Conservation (phyloP, 2,113 vertebrate genomes). For the Otolemur garnettii region DNA sequence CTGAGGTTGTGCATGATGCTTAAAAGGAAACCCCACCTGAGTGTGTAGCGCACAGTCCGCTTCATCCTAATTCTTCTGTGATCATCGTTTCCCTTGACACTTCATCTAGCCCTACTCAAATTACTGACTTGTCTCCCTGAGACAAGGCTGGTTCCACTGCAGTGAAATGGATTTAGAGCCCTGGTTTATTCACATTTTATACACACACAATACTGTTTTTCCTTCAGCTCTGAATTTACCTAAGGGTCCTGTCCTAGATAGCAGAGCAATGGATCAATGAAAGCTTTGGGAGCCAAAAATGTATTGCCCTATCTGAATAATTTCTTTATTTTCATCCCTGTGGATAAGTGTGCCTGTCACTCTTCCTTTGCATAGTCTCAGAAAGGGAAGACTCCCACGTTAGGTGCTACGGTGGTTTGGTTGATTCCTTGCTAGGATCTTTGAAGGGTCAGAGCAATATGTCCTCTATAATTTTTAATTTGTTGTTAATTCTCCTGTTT, state of each 20-base stretch:
- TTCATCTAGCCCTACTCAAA: conserved; percentile 8
- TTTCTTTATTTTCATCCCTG: background rate
- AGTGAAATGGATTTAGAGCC: background rate
- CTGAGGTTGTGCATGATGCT: conserved; percentile 19
- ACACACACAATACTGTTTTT: background rate
- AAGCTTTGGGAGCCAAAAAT: background rate
- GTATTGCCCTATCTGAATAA: background rate
- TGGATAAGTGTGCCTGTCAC: background rate
- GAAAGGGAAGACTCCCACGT: background rate
- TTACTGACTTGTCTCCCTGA: background rate
- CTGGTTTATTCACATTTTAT: background rate
- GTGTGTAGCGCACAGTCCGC: background rate
- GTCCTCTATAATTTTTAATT: background rate
- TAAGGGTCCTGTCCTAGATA: background rate
- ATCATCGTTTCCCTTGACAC: background rate
- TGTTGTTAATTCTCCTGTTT: background rate
- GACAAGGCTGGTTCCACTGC: background rate
- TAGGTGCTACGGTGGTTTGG: background rate
- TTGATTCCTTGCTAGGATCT: background rate
- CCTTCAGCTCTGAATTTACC: background rate
- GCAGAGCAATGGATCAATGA: background rate
- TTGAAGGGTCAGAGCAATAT: background rate
- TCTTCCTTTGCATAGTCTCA: background rate
- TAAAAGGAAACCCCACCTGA: background rate
- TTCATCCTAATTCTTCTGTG: background rate